Conservation (phyloP, 2,797 vertebrate species). For the Falco naumanni region DNA sequence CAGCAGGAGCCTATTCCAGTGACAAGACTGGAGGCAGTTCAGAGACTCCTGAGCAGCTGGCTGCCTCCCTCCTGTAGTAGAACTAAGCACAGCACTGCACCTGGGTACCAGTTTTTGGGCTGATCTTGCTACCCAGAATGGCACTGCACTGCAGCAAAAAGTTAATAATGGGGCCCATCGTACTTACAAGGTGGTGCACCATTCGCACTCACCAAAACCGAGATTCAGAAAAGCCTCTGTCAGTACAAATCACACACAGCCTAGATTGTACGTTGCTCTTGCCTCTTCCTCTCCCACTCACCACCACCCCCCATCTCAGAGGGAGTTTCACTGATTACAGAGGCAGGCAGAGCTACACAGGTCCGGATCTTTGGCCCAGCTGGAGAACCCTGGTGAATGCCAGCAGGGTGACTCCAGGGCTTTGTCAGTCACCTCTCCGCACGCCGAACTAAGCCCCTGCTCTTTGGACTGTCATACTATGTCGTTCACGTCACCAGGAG, state of each 20-base stretch:
- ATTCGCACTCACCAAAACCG: neutral
- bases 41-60: neutral
- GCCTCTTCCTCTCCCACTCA: neutral
- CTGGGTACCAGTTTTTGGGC: neutral
- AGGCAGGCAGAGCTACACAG: neutral
- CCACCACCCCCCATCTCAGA: neutral
- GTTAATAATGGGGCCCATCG: too few species aligned
- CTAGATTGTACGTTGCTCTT: neutral
- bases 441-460: neutral
- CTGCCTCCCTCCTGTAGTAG: neutral
- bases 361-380: neutral
- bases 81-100: neutral
- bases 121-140: neutral
- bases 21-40: neutral
- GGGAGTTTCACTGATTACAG: neutral
- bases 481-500: neutral
- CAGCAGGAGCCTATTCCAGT: neutral
- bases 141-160: neutral
- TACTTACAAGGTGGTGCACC: too few species aligned
- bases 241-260: neutral
- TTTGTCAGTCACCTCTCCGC: neutral
- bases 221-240: neutral
- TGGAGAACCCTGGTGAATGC: accelerated
- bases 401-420: neutral
- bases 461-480: neutral